A percentile compares a stretch with the other conserved stretches of the same genome.
Conservation (phyloP, 92 coral and sea anemone genomes). For the Porites lobata region DNA sequence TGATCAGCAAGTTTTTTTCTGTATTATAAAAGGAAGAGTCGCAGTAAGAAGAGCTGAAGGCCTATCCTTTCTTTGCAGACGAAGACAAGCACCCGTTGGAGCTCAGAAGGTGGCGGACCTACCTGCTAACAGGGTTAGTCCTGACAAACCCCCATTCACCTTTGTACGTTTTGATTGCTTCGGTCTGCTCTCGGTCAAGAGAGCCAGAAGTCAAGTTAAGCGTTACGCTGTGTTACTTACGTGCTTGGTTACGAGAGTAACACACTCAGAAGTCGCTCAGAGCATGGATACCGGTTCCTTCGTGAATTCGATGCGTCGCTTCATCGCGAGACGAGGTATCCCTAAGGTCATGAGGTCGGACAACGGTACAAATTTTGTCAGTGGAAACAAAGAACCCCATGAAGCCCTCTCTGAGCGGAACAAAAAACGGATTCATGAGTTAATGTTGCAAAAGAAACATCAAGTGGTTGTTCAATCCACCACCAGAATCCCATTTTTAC, state of each 20-base stretch:
- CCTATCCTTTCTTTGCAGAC: not conserved
- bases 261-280: slow-evolving; percentile 37
- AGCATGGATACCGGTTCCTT: slow-evolving; percentile 35
- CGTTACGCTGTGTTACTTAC: slow-evolving; percentile 31
- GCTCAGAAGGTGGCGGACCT: not conserved
- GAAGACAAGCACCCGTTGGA: not conserved
- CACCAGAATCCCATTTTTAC: slow-evolving; percentile 20
- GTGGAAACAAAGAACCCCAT: slow-evolving; percentile 19
- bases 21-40: not conserved
- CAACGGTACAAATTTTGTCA: slow-evolving; percentile 37
- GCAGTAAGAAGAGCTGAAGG: not conserved
- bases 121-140: not conserved
- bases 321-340: slow-evolving; percentile 29
- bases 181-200: slow-evolving; percentile 3
- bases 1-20: not conserved
- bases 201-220: not conserved
- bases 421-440: slow-evolving; percentile 15
- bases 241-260: slow-evolving; percentile 33
- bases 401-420: slow-evolving; percentile 40
- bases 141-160: slow-evolving; percentile 25
- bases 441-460: slow-evolving; percentile 25
- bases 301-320: slow-evolving; percentile 33
- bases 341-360: slow-evolving; percentile 39
- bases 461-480: slow-evolving; percentile 50
- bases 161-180: slow-evolving; percentile 22